phyloP scores from a whole-genome alignment of 2,888 invertebrate genomes.

The Melolontha melolontha region DNA sequence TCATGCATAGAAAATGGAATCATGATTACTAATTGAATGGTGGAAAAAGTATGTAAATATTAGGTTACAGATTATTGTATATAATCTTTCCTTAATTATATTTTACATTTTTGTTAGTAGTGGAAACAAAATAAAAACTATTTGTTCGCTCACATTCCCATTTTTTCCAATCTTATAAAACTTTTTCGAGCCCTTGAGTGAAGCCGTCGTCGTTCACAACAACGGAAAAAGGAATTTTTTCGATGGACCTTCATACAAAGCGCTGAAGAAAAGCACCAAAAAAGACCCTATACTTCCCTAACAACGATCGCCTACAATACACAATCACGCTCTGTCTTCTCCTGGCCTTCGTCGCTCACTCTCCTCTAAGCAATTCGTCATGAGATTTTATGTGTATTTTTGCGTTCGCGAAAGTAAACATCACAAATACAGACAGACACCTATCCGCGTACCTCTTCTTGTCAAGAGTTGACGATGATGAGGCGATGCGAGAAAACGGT shows the following conservation, averaged over 20 bases:
- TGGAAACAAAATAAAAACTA: too few species aligned
- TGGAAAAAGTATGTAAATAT: too few species aligned
- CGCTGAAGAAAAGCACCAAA: neutral
- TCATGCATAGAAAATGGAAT: too few species aligned
- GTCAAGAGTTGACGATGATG: constrained; percentile 28
- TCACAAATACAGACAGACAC: constrained; percentile 4
- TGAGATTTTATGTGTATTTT: constrained; percentile 21
- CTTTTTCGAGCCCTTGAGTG: neutral
- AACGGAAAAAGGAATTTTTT: neutral
- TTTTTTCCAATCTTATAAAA: too few species aligned
- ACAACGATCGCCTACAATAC: constrained; percentile 24
- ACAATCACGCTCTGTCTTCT: constrained; percentile 18
- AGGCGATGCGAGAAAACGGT: constrained; percentile 49
- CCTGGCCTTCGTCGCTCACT: constrained; percentile 7
- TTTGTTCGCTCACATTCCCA: too few species aligned
- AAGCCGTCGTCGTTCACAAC: neutral
- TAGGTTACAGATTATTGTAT: too few species aligned
- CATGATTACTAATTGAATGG: too few species aligned
- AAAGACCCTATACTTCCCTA: constrained; percentile 1
- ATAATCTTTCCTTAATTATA: too few species aligned
- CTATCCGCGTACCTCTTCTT: constrained; percentile 19
- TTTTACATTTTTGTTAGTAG: too few species aligned
- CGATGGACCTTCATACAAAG: neutral
- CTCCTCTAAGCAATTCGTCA: constrained; percentile 10
- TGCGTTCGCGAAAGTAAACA: constrained; percentile 19